phyloP scores from a whole-genome alignment of 2,888 invertebrate species.

The Bombyx huttoni region DNA sequence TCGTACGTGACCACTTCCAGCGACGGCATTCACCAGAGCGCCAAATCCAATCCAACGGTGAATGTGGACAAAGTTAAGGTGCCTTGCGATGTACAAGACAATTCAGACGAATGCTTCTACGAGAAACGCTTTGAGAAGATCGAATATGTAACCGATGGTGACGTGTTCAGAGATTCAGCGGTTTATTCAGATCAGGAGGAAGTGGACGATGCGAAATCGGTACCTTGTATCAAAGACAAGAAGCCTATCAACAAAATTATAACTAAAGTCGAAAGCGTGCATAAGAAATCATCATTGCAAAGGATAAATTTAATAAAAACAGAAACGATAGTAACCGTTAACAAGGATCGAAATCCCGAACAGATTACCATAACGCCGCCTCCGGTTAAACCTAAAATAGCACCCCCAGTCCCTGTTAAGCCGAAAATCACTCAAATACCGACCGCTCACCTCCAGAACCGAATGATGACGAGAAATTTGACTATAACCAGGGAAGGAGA shows the following conservation, averaged over 20 bases:
- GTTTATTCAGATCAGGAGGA: constrained; percentile 86
- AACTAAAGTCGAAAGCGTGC: constrained; percentile 35
- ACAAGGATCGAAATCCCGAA: constrained; percentile 18
- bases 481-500: constrained; percentile 22
- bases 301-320: constrained; percentile 22
- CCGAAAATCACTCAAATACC: constrained; percentile 57
- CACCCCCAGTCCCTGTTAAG: constrained; percentile 78
- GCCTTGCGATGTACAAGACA: constrained; percentile 18
- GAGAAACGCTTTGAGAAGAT: constrained; percentile 83
- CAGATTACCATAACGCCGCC: constrained; percentile 18
- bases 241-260: constrained; percentile 26
- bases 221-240: constrained; percentile 19
- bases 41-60: constrained; percentile 18
- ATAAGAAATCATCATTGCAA: constrained; percentile 35
- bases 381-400: constrained; percentile 57
- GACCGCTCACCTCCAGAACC: constrained; percentile 21
- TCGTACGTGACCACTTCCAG: constrained; percentile 71
- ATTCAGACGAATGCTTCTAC: constrained; percentile 79
- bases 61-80: constrained; percentile 13
- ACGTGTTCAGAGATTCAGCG: constrained; percentile 84
- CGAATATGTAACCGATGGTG: constrained; percentile 78
- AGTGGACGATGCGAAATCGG: constrained; percentile 30
- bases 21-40: constrained; percentile 60
- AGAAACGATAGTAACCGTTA: constrained; percentile 25
- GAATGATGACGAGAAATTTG: constrained; percentile 22